A percentile compares a stretch with the other conserved stretches of the same genome.
Conservation (phyloP, 2,113 vertebrate species). For the Puntigrus tetrazona region DNA sequence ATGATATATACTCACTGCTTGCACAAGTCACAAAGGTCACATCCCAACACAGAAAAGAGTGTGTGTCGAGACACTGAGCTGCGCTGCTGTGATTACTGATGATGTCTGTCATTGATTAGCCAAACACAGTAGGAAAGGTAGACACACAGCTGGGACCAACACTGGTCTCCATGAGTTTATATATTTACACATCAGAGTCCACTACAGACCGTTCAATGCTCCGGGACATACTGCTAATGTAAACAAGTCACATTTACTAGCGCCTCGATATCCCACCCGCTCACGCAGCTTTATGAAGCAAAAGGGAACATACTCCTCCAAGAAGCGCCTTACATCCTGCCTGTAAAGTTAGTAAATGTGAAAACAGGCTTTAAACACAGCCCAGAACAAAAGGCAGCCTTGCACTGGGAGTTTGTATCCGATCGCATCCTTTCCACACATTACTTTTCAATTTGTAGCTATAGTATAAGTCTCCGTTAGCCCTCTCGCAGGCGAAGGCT, state of each 20-base stretch:
- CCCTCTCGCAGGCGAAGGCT: slow-evolving; percentile 54
- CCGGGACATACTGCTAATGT: slow-evolving; percentile 28
- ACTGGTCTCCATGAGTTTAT: slow-evolving; percentile 37
- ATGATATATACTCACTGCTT: background rate
- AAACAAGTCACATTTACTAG: slow-evolving; percentile 19
- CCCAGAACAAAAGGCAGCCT: slow-evolving; percentile 37
- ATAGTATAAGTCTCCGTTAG: slow-evolving; percentile 61
- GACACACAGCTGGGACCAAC: slow-evolving; percentile 51
- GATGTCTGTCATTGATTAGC: slow-evolving; percentile 80
- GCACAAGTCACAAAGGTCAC: slow-evolving; percentile 6
- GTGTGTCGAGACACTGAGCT: slow-evolving; percentile 57
- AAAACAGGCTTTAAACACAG: slow-evolving; percentile 29
- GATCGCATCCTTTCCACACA: slow-evolving; percentile 60
- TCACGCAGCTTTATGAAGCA: background rate
- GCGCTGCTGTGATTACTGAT: slow-evolving; percentile 73
- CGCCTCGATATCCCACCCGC: background rate
- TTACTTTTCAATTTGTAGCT: slow-evolving; percentile 76
- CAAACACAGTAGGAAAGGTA: slow-evolving; percentile 73
- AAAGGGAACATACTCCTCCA: background rate
- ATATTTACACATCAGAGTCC: slow-evolving; percentile 44
- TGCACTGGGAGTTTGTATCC: slow-evolving; percentile 42
- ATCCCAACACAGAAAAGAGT: background rate
- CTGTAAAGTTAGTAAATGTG: slow-evolving; percentile 25
- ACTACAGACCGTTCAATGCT: slow-evolving; percentile 14
- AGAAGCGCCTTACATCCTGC: background rate